phyloP scores from a whole-genome alignment of 2,888 invertebrate species.

The Troides oblongomaculatus region DNA sequence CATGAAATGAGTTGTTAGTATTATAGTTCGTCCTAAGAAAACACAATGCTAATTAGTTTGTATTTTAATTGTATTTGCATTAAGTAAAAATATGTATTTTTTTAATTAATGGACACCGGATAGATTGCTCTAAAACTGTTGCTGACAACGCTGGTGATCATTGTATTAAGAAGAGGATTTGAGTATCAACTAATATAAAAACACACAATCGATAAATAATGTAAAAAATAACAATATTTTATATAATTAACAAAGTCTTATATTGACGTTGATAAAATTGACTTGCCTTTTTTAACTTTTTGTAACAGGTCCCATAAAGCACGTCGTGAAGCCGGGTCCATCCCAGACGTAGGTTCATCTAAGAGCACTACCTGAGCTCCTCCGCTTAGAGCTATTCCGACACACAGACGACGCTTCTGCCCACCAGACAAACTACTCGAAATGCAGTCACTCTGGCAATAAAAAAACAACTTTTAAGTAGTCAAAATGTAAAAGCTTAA shows the following conservation, averaged over 20 bases:
- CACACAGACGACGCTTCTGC: slow-evolving; percentile 87
- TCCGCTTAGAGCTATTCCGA: slow-evolving; percentile 88
- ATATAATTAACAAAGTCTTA: no score
- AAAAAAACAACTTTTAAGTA: background rate
- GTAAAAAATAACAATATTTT: no score
- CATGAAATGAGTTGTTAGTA: slow-evolving; percentile 93
- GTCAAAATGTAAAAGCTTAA: no score
- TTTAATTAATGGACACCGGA: no score
- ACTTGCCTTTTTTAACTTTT: slow-evolving; percentile 80
- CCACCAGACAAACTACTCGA: slow-evolving; percentile 85
- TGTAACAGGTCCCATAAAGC: slow-evolving; percentile 92
- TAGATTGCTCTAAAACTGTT: no score
- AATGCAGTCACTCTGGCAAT: slow-evolving; percentile 63
- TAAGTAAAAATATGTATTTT: no score
- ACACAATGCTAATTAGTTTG: no score
- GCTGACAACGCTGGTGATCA: no score
- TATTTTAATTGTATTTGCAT: no score
- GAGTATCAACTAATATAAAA: no score
- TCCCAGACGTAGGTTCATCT: slow-evolving; percentile 91
- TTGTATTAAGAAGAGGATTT: no score
- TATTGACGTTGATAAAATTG: background rate
- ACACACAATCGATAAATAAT: no score
- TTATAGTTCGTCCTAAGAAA: slow-evolving; percentile 83
- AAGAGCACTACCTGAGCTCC: slow-evolving; percentile 85
- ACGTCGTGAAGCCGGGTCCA: slow-evolving; percentile 91